These are phyloP conservation scores for Myodes glareolus DNA, from an alignment of 2,113 vertebrate species.

Conservation along the genomic window DNA sequence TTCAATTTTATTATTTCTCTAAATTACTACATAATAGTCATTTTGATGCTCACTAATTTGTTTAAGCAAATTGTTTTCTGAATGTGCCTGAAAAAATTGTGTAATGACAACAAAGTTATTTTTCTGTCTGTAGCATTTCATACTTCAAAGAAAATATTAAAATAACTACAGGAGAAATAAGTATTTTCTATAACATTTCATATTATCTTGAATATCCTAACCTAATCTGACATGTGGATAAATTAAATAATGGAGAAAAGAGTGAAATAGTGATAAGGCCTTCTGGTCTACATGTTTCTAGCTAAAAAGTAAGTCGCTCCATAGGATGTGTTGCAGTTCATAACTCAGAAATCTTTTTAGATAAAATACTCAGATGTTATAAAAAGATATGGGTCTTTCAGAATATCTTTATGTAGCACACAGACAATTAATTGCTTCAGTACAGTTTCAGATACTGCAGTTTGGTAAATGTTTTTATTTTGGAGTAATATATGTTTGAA, in stretches of 20 bases:
- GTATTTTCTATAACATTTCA: conserved; percentile 63
- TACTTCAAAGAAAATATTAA: conserved; percentile 63
- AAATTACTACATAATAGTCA: conserved; percentile 3
- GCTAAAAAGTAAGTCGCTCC: neutral
- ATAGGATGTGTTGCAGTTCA: neutral
- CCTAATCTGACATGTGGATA: neutral
- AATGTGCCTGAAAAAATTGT: conserved; percentile 62
- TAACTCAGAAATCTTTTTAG: conserved; percentile 45
- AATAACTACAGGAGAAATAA: conserved; percentile 59
- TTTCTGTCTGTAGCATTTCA: conserved; percentile 57
- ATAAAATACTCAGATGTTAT: neutral
- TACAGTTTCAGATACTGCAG: neutral
- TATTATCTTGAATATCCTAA: conserved; percentile 53
- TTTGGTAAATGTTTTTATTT: neutral
- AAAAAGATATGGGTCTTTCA: neutral
- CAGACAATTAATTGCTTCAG: neutral
- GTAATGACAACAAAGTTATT: conserved; percentile 33
- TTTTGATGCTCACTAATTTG: conserved; percentile 6
- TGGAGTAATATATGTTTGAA: neutral
- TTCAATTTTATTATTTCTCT: neutral
- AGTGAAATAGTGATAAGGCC: conserved; percentile 47
- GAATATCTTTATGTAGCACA: neutral
- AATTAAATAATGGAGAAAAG: conserved; percentile 18
- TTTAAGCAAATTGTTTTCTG: conserved; percentile 57
- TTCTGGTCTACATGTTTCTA: neutral